Percentiles rank a stretch among this genome's conserved stretches.
Conservation (phyloP, 2,888 invertebrate species). For the Cephus rjabovi region DNA sequence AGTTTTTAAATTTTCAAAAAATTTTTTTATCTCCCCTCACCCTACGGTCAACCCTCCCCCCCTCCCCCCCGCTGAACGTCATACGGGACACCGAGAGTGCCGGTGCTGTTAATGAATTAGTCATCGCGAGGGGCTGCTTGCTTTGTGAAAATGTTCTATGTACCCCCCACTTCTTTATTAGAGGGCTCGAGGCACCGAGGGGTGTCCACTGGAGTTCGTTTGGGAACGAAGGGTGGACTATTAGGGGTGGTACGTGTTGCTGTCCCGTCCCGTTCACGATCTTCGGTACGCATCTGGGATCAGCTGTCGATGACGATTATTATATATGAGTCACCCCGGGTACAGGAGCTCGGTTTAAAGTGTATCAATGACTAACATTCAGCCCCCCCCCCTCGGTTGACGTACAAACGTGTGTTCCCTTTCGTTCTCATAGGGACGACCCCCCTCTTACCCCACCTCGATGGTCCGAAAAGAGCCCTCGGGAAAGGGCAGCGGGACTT, state of each 20-base stretch:
- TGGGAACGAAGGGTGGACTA: conserved; percentile 19
- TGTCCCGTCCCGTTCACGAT: conserved; percentile 14
- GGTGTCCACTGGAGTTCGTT: neutral
- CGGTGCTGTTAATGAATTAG: conserved; percentile 18
- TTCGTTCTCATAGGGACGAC: conserved; percentile 24
- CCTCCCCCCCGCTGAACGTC: neutral
- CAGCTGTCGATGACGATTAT: conserved; percentile 61
- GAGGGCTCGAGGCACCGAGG: neutral
- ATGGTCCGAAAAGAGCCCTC: neutral
- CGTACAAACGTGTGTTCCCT: neutral
- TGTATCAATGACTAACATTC: conserved; percentile 59
- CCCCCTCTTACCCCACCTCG: conserved; percentile 14
- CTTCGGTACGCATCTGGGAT: conserved; percentile 46
- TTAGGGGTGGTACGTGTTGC: conserved; percentile 31
- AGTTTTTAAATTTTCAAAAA: neutral
- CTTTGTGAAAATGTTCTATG: neutral
- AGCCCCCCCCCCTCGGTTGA: neutral
- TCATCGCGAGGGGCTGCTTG: conserved; percentile 28
- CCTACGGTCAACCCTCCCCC: too few relatives aligned
- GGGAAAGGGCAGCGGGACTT: neutral
- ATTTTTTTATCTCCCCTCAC: neutral
- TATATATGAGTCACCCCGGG: conserved; percentile 52
- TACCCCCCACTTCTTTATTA: neutral
- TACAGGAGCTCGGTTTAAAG: conserved; percentile 48
- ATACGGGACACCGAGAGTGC: neutral